A percentile compares a stretch with the other conserved stretches of the same genome.
These are phyloP conservation scores for Alexandromys fortis DNA, from an alignment of 2,113 vertebrate genomes.

Conservation along the genomic window DNA sequence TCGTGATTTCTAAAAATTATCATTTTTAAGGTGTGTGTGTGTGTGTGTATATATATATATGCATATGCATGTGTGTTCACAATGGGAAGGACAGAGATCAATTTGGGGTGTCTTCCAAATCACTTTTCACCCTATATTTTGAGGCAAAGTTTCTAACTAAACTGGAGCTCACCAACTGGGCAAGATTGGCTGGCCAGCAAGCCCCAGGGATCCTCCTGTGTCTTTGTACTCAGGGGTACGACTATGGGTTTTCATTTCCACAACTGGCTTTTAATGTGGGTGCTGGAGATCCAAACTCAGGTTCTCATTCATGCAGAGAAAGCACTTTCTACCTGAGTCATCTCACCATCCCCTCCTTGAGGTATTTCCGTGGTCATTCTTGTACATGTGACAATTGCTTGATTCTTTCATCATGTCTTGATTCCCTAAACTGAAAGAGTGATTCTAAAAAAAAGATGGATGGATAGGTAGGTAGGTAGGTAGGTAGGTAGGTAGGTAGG, in stretches of 20 bases:
- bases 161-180: not conserved
- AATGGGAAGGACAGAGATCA: not conserved
- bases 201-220: not conserved
- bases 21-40: not conserved
- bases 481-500: no score
- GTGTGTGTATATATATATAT: not conserved
- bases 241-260: not conserved
- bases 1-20: not conserved
- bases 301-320: not conserved
- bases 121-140: not conserved
- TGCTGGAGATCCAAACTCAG: not conserved
- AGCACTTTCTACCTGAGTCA: not conserved
- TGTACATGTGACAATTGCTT: not conserved
- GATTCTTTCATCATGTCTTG: not conserved
- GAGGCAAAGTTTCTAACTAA: not conserved
- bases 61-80: not conserved
- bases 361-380: not conserved
- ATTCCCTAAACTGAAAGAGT: not conserved
- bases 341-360: not conserved
- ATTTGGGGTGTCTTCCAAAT: not conserved
- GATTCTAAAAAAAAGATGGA: not conserved
- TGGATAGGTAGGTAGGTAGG: accelerated
- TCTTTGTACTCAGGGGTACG: not conserved
- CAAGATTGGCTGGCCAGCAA: not conserved
- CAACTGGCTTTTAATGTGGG: not conserved